A percentile compares a stretch with the other conserved stretches of the same genome.
phyloP scores from a whole-genome alignment of 1,140 invertebrate genomes.

The Temnothorax curvispinosus region DNA sequence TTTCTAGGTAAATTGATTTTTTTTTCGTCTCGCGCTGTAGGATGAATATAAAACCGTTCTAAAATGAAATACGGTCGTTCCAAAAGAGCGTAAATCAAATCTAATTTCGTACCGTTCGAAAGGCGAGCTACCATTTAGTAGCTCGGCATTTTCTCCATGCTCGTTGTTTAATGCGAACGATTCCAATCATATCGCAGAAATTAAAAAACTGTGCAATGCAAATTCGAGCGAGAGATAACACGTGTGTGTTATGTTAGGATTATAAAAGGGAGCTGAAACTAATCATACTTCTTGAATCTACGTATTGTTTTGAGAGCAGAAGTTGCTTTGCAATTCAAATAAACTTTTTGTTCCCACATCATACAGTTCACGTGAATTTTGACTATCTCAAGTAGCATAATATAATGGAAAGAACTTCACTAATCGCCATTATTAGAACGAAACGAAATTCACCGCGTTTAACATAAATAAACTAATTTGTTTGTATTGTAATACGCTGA shows the following conservation, averaged over 20 bases:
- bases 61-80: conserved; percentile 59
- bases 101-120: conserved; percentile 18
- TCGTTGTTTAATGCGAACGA: not conserved
- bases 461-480: not conserved
- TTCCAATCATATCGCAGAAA: not conserved
- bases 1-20: conserved; percentile 63
- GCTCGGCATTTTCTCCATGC: not conserved
- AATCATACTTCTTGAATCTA: conserved; percentile 28
- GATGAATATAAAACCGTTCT: conserved; percentile 56
- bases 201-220: conserved; percentile 18
- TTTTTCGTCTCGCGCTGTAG: conserved; percentile 29
- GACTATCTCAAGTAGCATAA: not conserved
- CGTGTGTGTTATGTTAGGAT: conserved; percentile 41
- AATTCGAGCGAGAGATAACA: conserved; percentile 22
- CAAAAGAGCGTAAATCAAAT: conserved; percentile 45
- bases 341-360: conserved; percentile 9
- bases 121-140: conserved; percentile 16
- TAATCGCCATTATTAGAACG: not conserved
- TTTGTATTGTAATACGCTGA: conserved; percentile 1
- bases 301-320: conserved; percentile 21
- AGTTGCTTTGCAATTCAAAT: conserved; percentile 50
- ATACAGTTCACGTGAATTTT: conserved; percentile 29
- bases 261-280: conserved; percentile 28
- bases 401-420: conserved; percentile 16
- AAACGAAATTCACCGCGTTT: not conserved